Evolutionary conservation across 2,113 vertebrate genomes (phyloP).

Genomic region (Microcebus lehilahytsara): DNA sequence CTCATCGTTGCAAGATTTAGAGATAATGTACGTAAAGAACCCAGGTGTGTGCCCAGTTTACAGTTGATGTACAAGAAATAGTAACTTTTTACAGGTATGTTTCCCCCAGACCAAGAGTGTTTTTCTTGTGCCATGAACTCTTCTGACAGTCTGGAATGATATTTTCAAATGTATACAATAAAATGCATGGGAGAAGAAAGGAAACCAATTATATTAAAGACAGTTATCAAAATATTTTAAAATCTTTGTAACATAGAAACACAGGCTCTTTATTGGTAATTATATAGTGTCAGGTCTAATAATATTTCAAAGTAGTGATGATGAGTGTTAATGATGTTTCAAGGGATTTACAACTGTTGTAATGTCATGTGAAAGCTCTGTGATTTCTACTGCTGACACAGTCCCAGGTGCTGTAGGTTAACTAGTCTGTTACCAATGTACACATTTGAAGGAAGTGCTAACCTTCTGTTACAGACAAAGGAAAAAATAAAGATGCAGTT

Average conservation of each 20-base stretch:
- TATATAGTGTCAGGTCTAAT: not conserved
- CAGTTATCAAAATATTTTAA: not conserved
- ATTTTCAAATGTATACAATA: not conserved
- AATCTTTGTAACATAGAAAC: not conserved
- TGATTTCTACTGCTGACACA: not conserved
- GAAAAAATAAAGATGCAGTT: not conserved
- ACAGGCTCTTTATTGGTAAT: not conserved
- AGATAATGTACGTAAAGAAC: not conserved
- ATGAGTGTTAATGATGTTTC: not conserved
- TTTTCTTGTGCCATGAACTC: not conserved
- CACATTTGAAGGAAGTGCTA: not conserved
- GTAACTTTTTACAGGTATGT: not conserved
- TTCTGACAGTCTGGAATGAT: not conserved
- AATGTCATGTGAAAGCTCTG: not conserved
- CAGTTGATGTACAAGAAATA: not conserved
- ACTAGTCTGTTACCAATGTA: not conserved
- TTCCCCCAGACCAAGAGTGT: not conserved
- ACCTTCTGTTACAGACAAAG: not conserved
- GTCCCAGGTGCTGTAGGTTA: not conserved
- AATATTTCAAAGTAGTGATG: not conserved
- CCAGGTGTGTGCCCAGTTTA: not conserved
- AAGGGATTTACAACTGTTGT: no score
- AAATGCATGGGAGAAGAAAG: not conserved
- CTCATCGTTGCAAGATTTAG: not conserved
- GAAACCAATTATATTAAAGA: not conserved